Conservation (phyloP, 1,140 invertebrate species). For the Globodera rostochiensis region DNA sequence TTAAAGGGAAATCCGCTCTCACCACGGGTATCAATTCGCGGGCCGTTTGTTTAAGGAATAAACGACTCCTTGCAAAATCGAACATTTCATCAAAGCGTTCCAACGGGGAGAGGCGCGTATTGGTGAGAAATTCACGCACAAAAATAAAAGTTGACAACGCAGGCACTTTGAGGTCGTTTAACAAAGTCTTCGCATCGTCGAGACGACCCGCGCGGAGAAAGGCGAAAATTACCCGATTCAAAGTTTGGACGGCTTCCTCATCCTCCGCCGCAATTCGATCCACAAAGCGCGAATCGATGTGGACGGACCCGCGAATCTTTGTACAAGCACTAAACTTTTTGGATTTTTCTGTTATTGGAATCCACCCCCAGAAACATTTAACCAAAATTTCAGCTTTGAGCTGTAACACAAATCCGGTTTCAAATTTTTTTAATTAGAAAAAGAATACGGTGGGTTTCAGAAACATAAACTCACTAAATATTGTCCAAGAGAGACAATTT, state of each 20-base stretch:
- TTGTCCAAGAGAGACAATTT: slow-evolving; percentile 13
- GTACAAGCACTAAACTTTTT: slow-evolving; percentile 26
- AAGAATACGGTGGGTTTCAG: too few species aligned
- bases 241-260: slow-evolving; percentile 9
- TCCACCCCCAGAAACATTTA: too few species aligned
- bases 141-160: slow-evolving; percentile 29
- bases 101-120: slow-evolving; percentile 32
- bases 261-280: slow-evolving; percentile 30
- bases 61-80: slow-evolving; percentile 33
- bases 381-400: too few species aligned
- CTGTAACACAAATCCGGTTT: too few species aligned
- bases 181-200: slow-evolving; percentile 27
- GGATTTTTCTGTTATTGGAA: too few species aligned
- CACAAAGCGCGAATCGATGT: slow-evolving; percentile 32
- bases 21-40: slow-evolving; percentile 35
- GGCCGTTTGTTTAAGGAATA: slow-evolving; percentile 37
- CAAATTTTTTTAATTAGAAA: too few species aligned
- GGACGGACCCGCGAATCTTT: slow-evolving; percentile 11
- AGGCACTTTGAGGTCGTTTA: slow-evolving; percentile 31
- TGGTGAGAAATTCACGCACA: slow-evolving; percentile 42
- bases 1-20: not conserved
- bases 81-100: slow-evolving; percentile 31
- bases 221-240: slow-evolving; percentile 31
- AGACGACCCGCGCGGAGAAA: slow-evolving; percentile 40
- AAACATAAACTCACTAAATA: slow-evolving; percentile 18